Evolutionary conservation across 2,888 invertebrate genomes (phyloP).

Genomic region (Tortricodes alternella): DNA sequence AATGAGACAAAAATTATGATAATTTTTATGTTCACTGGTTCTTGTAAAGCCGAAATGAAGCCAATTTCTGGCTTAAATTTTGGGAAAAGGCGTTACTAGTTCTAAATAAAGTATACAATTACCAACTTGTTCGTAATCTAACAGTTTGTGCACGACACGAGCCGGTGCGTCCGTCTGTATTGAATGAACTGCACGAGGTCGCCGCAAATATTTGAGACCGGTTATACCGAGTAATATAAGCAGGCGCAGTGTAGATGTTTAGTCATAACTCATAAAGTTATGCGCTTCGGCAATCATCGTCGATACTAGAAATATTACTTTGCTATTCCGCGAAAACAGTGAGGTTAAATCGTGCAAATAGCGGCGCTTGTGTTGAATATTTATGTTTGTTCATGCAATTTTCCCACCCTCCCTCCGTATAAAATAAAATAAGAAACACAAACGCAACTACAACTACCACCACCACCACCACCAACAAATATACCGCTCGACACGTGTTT

Average conservation of each 20-base stretch:
- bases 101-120: neutral
- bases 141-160: slow-evolving; percentile 2
- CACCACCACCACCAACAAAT: too few species aligned
- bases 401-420: too few species aligned
- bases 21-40: too few species aligned
- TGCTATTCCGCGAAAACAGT: neutral
- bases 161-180: slow-evolving; percentile 15
- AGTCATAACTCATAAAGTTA: neutral
- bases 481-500: too few species aligned
- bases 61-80: neutral
- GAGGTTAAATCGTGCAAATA: neutral
- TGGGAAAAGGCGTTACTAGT: neutral
- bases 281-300: slow-evolving; percentile 1
- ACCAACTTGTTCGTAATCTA: neutral
- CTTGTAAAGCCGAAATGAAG: too few species aligned
- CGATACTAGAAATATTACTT: too few species aligned
- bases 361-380: neutral
- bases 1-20: too few species aligned
- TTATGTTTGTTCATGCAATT: too few species aligned
- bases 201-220: slow-evolving; percentile 38
- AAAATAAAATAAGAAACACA: too few species aligned
- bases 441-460: too few species aligned
- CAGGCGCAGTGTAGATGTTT: slow-evolving; percentile 1
- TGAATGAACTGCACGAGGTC: slow-evolving; percentile 40
- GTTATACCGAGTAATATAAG: slow-evolving; percentile 28